phyloP scores from a whole-genome alignment of 1,140 invertebrate species.

The Brachionus sp. region DNA sequence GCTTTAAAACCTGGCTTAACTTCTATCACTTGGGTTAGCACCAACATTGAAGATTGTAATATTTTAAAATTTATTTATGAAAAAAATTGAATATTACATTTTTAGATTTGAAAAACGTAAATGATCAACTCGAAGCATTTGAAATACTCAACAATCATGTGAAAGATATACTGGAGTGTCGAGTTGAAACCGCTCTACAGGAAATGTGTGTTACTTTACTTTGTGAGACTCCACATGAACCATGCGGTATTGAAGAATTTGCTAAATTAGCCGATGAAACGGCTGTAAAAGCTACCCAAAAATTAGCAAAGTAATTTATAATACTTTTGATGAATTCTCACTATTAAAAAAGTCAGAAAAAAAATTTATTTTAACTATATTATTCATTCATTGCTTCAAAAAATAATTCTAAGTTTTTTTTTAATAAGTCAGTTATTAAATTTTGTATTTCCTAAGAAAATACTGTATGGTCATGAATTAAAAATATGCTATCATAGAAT shows the following conservation, averaged over 20 bases:
- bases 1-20: conserved; percentile 72
- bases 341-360: not conserved
- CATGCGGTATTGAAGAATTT: conserved; percentile 80
- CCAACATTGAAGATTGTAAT: conserved; percentile 74
- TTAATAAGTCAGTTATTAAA: too few species aligned
- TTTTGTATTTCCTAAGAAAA: too few species aligned
- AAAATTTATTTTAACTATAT: too few species aligned
- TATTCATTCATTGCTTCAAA: not conserved
- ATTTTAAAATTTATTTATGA: conserved; percentile 50
- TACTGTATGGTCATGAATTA: too few species aligned
- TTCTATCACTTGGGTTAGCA: conserved; percentile 74
- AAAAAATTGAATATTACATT: not conserved
- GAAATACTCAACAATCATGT: conserved; percentile 62
- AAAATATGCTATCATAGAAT: too few species aligned
- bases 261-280: conserved; percentile 67
- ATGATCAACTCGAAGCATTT: conserved; percentile 53
- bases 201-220: conserved; percentile 79
- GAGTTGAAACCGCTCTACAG: conserved; percentile 78
- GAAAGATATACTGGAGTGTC: conserved; percentile 81
- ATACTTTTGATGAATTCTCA: not conserved
- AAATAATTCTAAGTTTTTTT: not conserved
- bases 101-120: conserved; percentile 53
- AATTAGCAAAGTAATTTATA: conserved; percentile 49
- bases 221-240: conserved; percentile 71
- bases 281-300: conserved; percentile 51